Conservation (phyloP, 2,113 vertebrate species). For the Xyliphius kryptos region DNA sequence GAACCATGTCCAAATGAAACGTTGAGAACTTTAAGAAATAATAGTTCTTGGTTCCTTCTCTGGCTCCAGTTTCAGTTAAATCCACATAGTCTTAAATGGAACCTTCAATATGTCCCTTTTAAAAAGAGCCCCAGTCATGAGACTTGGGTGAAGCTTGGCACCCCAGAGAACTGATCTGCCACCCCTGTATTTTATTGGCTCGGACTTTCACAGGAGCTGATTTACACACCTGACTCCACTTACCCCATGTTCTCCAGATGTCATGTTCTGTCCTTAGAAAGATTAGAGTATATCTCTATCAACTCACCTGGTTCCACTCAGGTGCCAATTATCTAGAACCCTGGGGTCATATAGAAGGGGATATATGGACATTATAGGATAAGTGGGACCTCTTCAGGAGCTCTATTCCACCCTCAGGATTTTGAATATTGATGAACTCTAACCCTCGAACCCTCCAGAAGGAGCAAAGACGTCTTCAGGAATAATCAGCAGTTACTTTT, state of each 20-base stretch:
- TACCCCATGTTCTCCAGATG: neutral
- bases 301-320: slow-evolving; percentile 9
- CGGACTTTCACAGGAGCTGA: too few species aligned
- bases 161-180: neutral
- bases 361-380: neutral
- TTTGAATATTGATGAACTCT: neutral
- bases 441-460: neutral
- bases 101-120: neutral
- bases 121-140: neutral
- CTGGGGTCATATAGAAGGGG: neutral
- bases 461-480: too few species aligned
- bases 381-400: neutral
- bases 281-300: neutral
- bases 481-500: too few species aligned
- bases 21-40: neutral
- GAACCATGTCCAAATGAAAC: neutral
- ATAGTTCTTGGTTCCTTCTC: neutral
- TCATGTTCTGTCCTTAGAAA: neutral
- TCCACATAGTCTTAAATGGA: too few species aligned
- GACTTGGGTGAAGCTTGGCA: too few species aligned
- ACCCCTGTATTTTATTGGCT: too few species aligned
- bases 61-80: neutral
- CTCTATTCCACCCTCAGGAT: neutral
- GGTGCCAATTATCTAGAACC: neutral
- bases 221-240: slow-evolving; percentile 1